phyloP scores from a whole-genome alignment of 2,797 vertebrate genomes.

The Lagocephalus sceleratus region DNA sequence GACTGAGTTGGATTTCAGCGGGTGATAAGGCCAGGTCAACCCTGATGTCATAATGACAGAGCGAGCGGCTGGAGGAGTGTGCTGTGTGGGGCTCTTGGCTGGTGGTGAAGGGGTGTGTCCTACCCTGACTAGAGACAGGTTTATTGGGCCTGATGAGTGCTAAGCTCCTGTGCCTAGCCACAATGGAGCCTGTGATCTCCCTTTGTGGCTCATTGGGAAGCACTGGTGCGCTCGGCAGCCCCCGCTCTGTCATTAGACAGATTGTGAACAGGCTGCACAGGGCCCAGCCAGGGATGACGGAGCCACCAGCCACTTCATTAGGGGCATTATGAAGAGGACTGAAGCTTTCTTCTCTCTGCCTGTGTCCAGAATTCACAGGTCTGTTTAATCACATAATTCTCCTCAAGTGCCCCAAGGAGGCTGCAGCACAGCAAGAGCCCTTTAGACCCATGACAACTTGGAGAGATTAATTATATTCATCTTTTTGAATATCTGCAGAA shows the following conservation, averaged over 20 bases:
- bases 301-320: slow-evolving; percentile 98
- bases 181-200: slow-evolving; percentile 93
- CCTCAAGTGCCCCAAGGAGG: slow-evolving; percentile 89
- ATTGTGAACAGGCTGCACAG: slow-evolving; percentile 97
- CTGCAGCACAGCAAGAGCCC: slow-evolving; percentile 86
- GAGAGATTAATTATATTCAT: slow-evolving; percentile 96
- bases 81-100: slow-evolving; percentile 63
- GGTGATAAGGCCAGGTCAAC: slow-evolving; percentile 64
- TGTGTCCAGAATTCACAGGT: slow-evolving; percentile 93
- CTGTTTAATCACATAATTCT: slow-evolving; percentile 97
- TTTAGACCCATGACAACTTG: slow-evolving; percentile 90
- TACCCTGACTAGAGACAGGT: slow-evolving; percentile 87
- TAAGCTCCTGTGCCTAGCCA: slow-evolving; percentile 90
- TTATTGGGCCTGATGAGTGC: slow-evolving; percentile 86
- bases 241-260: slow-evolving; percentile 96
- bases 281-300: slow-evolving; percentile 92
- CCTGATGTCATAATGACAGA: slow-evolving; percentile 73
- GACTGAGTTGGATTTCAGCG: slow-evolving; percentile 37
- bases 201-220: slow-evolving; percentile 98
- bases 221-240: slow-evolving; percentile 91
- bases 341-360: slow-evolving; percentile 88
- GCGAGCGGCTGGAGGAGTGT: slow-evolving; percentile 60
- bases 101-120: slow-evolving; percentile 70
- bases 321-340: slow-evolving; percentile 87
- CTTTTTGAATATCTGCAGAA: slow-evolving; percentile 74